Evolutionary conservation across 1,140 invertebrate genomes (phyloP).

Genomic region (Metopolophium dirhodum): DNA sequence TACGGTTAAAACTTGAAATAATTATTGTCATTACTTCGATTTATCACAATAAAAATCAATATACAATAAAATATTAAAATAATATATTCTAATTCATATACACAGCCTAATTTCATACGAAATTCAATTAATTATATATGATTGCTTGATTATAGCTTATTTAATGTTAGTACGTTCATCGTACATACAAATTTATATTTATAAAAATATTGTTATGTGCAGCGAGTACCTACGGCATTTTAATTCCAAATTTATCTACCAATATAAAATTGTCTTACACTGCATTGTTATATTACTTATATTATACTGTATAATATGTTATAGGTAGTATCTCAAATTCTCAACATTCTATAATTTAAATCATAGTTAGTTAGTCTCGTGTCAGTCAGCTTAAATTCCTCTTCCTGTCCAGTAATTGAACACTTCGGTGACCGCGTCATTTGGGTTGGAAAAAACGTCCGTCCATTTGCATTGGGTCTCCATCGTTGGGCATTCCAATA

Average conservation of each 20-base stretch:
- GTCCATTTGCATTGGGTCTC: not conserved
- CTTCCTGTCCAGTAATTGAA: too few relatives aligned
- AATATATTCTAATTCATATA: not conserved
- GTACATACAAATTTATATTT: not conserved
- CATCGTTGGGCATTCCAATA: constrained; percentile 13
- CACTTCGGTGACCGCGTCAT: too few relatives aligned
- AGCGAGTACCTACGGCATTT: not conserved
- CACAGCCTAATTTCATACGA: not conserved
- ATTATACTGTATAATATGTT: not conserved
- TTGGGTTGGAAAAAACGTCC: not conserved
- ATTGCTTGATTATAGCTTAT: too few relatives aligned
- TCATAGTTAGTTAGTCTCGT: too few relatives aligned
- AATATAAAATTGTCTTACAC: not conserved
- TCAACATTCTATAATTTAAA: not conserved
- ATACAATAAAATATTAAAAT: too few relatives aligned
- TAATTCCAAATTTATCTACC: not conserved
- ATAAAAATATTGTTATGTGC: not conserved
- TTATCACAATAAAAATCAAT: not conserved
- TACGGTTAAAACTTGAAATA: not conserved
- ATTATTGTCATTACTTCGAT: not conserved
- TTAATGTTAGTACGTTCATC: too few relatives aligned
- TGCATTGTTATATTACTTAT: not conserved
- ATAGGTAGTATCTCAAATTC: not conserved
- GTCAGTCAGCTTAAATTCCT: too few relatives aligned
- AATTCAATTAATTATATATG: not conserved